These are phyloP conservation scores for Peromyscus californicus DNA, from an alignment of 2,113 vertebrate genomes.

Conservation along the genomic window DNA sequence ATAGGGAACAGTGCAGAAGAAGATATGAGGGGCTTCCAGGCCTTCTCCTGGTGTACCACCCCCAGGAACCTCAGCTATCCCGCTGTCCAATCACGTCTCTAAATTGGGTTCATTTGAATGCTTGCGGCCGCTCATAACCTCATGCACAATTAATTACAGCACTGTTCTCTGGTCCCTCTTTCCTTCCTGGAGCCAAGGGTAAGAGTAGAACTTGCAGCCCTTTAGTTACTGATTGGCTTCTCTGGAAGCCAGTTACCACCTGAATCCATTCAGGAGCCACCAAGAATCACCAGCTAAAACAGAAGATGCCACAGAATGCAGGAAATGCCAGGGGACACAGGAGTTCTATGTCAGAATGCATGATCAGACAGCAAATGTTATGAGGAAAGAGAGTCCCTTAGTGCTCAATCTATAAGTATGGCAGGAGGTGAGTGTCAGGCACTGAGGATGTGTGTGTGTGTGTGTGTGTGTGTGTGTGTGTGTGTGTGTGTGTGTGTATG, in stretches of 20 bases:
- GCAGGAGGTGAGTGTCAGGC: background rate
- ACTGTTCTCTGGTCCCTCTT: background rate
- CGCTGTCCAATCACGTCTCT: fast-evolving
- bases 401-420: background rate
- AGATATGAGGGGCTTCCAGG: background rate
- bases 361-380: background rate
- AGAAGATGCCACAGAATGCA: background rate
- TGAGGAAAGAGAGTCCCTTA: background rate
- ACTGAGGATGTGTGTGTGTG: no score
- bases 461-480: background rate
- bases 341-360: background rate
- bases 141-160: background rate
- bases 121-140: background rate
- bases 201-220: background rate
- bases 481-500: background rate
- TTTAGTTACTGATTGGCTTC: background rate
- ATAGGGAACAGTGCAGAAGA: background rate
- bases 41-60: background rate
- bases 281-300: background rate
- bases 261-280: background rate
- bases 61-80: background rate
- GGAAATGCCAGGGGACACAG: background rate
- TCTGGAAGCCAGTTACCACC: background rate
- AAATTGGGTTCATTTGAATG: background rate
- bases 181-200: background rate